Conservation (phyloP, 1,140 invertebrate genomes). For the Pseudomyrmex flavicornis region DNA sequence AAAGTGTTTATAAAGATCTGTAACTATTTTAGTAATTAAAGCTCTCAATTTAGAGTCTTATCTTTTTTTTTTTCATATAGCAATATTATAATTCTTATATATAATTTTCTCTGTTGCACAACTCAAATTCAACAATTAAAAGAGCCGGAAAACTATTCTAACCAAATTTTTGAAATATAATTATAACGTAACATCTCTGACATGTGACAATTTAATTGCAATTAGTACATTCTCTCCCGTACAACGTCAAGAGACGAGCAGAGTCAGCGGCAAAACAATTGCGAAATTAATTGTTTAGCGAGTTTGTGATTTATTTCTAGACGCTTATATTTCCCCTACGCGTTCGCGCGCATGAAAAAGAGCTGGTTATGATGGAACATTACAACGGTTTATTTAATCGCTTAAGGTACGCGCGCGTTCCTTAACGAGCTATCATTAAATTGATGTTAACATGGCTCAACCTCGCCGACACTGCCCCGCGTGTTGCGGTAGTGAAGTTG, state of each 20-base stretch:
- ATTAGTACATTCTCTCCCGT: neutral
- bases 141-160: conserved; percentile 7
- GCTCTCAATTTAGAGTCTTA: neutral
- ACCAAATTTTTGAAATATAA: neutral
- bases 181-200: neutral
- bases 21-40: neutral
- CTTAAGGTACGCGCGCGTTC: conserved; percentile 55
- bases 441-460: conserved; percentile 71
- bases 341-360: conserved; percentile 40
- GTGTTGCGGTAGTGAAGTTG: conserved; percentile 18
- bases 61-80: neutral
- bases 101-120: neutral
- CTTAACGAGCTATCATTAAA: conserved; percentile 71
- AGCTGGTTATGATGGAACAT: conserved; percentile 45
- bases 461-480: neutral
- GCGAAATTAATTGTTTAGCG: neutral
- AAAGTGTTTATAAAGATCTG: neutral
- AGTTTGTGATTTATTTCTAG: conserved; percentile 25
- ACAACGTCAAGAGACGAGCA: neutral
- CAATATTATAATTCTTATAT: neutral
- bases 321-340: neutral
- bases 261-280: neutral
- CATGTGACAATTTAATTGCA: neutral
- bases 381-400: conserved; percentile 66
- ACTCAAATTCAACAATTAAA: neutral